Base-by-base conservation (phyloP, 2,797 vertebrate species). In the Melanotaenia parkinsoni region DNA sequence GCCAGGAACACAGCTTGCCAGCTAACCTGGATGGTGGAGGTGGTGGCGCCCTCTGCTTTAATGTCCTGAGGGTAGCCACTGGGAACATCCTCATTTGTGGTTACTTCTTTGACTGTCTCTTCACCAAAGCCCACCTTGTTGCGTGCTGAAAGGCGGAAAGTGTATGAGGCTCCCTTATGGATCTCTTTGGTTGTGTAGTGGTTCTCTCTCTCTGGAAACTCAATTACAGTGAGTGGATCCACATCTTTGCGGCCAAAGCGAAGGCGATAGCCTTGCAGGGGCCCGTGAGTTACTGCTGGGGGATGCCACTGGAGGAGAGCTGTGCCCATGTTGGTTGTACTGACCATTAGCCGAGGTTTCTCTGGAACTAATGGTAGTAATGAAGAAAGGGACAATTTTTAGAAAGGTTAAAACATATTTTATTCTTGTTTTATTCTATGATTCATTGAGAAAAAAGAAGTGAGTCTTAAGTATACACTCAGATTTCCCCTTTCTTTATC, bases 41-140 rank as follows among this genome's bases (percentile, higher is more conserved):
- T 96, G 26, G 97, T 97, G 81, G 95, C 96, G 64, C 96, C 95
- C 84, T 98, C 97, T 0, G 96, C 96, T 76, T 93, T 93, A 67
- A 99, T 97, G 90, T 92, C 95, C 89, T 98, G 98, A 79, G 98
- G 98, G 91, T 97, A 99, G 90, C 98, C 98, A 58, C 95, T 96
- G 20, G 98, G 98, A 16, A 94, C 86, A 65, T 97, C 98, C 95
- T 99, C 98, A 40, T 96, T 94, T 64, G 98, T 95, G 74, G 94
- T 95, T 76, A 99, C 97, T 87, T 99, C 98, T 90, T 99, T 99
- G 62, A 98, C 95, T 2, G 97, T 97, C 85, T 99, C 98, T 88
- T 99, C 98, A 59, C 98, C 98, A 64, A 97, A 99, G 89, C 98
- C 98, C 93, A 98, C 97, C 95, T 96, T 98, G 94, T 99, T 99